These are phyloP conservation scores for Tetranychus urticae DNA, from an alignment of 1,140 invertebrate genomes.

Conservation along the genomic window DNA sequence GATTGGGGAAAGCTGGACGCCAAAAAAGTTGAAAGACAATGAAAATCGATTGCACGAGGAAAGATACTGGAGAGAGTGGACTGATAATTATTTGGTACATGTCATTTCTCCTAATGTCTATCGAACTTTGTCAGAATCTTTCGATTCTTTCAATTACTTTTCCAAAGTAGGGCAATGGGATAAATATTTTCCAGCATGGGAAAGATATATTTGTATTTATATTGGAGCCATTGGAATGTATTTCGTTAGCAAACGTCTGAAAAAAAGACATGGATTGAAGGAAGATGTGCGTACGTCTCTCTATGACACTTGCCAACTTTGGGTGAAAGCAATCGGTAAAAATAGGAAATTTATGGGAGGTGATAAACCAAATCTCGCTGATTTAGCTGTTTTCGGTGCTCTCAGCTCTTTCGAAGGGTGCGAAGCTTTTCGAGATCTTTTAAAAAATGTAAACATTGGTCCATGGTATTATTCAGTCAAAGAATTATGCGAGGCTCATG, in stretches of 20 bases:
- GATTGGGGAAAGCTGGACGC: slow-evolving; percentile 31
- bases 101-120: slow-evolving; percentile 92
- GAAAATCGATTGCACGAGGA: slow-evolving; percentile 31
- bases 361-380: slow-evolving; percentile 61
- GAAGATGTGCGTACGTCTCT: slow-evolving; percentile 68
- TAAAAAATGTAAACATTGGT: slow-evolving; percentile 40
- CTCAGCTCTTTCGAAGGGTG: slow-evolving; percentile 88
- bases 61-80: slow-evolving; percentile 82
- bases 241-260: slow-evolving; percentile 62
- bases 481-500: slow-evolving; percentile 17
- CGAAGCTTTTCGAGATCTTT: slow-evolving; percentile 58
- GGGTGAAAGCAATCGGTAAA: slow-evolving; percentile 42
- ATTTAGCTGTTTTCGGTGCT: slow-evolving; percentile 77
- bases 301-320: slow-evolving; percentile 63
- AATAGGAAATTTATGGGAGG: slow-evolving; percentile 52
- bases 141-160: slow-evolving; percentile 77
- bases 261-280: slow-evolving; percentile 59
- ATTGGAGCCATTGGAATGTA: slow-evolving; percentile 82
- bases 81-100: slow-evolving; percentile 55
- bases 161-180: slow-evolving; percentile 75
- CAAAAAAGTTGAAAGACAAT: slow-evolving; percentile 6
- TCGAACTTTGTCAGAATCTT: slow-evolving; percentile 49
- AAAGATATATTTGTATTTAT: slow-evolving; percentile 68
- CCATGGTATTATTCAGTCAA: slow-evolving; percentile 27
- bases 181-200: slow-evolving; percentile 50